phyloP scores from a whole-genome alignment of 2,113 vertebrate species.

The Amphiprion percula region DNA sequence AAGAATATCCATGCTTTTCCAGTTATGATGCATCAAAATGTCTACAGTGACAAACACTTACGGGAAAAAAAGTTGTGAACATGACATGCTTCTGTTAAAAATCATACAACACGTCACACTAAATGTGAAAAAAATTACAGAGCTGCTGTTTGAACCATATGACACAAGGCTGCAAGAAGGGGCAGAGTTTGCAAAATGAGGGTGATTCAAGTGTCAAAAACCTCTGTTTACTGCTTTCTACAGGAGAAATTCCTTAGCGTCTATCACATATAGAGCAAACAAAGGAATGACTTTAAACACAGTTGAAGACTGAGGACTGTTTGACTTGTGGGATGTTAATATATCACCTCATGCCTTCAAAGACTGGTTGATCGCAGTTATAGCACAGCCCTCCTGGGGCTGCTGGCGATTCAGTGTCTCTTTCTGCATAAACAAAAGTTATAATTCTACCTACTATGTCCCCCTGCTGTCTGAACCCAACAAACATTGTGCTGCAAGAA shows the following conservation, averaged over 20 bases:
- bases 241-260: background rate
- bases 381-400: background rate
- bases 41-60: background rate
- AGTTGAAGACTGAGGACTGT: background rate
- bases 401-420: conserved; percentile 7
- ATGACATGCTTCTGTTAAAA: background rate
- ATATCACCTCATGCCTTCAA: background rate
- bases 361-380: conserved; percentile 9
- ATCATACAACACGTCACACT: too few relatives aligned
- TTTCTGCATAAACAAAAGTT: conserved; percentile 25
- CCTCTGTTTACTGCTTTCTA: too few relatives aligned
- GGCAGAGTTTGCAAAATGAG: background rate
- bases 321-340: background rate
- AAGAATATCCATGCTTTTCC: background rate
- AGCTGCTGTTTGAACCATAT: conserved; percentile 4
- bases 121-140: too few relatives aligned
- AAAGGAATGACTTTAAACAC: background rate
- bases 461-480: conserved; percentile 16
- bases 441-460: background rate
- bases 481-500: conserved; percentile 19
- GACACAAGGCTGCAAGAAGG: conserved; percentile 11
- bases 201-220: background rate
- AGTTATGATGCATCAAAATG: background rate
- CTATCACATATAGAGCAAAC: background rate
- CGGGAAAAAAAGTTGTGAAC: background rate